Evolutionary conservation across 2,113 vertebrate species (phyloP).

Genomic region (Lophura nycthemera): DNA sequence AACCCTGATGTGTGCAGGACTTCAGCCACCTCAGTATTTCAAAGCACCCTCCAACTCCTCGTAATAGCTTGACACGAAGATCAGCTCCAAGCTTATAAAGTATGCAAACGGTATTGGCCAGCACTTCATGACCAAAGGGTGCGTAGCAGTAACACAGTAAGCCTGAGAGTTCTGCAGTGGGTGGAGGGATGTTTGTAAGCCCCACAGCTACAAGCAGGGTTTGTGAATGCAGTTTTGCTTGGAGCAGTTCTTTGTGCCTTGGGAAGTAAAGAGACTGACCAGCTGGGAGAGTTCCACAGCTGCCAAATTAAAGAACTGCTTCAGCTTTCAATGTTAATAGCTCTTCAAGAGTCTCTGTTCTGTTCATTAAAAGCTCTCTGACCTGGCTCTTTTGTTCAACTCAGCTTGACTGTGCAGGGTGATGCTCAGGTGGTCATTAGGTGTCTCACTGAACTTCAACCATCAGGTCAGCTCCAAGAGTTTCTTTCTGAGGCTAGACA

Average conservation of each 20-base stretch:
- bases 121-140: background rate
- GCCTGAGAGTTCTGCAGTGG: background rate
- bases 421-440: background rate
- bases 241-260: background rate
- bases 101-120: background rate
- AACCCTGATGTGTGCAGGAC: background rate
- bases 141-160: background rate
- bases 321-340: background rate
- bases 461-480: background rate
- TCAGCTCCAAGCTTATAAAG: background rate
- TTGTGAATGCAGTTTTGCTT: background rate
- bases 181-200: background rate
- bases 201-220: background rate
- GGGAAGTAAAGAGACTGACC: background rate
- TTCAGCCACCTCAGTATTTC: background rate
- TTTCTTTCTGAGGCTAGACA: background rate
- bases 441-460: background rate
- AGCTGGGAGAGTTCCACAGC: accelerated
- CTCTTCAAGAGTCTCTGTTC: background rate
- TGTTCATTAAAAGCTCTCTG: background rate
- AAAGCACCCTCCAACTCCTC: background rate
- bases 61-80: background rate
- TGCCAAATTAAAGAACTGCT: slow-evolving; percentile 47
- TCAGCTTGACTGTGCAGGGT: background rate
- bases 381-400: background rate